A percentile compares a stretch with the other conserved stretches of the same genome.
Evolutionary conservation across 2,797 vertebrate species (phyloP).

Genomic region (Danionella dracula): DNA sequence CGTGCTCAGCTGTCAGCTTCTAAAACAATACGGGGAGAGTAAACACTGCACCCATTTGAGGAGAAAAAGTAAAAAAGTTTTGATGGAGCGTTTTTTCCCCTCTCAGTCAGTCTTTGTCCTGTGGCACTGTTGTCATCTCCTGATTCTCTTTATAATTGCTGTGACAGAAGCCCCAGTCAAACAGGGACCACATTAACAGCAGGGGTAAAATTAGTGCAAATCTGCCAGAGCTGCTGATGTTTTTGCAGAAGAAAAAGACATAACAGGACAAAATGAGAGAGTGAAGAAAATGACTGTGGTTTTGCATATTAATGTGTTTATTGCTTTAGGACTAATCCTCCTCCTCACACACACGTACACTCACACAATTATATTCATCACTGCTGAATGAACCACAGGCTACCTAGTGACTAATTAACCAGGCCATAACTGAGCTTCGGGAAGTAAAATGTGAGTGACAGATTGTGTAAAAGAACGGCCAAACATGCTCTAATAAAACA

Average conservation of each 20-base stretch:
- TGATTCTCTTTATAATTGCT: conserved; percentile 9
- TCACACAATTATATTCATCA: conserved; percentile 26
- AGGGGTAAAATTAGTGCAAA: conserved; percentile 58
- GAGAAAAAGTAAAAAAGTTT: conserved; percentile 2
- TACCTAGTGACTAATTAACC: neutral
- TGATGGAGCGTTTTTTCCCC: conserved; percentile 6
- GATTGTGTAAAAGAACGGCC: no score
- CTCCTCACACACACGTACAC: no score
- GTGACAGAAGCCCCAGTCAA: conserved; percentile 19
- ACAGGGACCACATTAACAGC: conserved; percentile 53
- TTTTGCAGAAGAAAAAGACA: neutral
- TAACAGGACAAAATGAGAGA: neutral
- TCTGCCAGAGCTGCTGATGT: conserved; percentile 19
- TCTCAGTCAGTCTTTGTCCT: neutral
- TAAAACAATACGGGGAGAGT: neutral
- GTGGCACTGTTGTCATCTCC: conserved; percentile 15
- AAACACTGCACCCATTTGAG: neutral
- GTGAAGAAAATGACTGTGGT: neutral
- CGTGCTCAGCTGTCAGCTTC: conserved; percentile 51
- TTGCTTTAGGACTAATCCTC: conserved; percentile 15
- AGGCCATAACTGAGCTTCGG: no score
- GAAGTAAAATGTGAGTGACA: no score
- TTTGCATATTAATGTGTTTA: no score
- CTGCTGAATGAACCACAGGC: conserved; percentile 25
- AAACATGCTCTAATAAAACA: no score